Base-by-base conservation (phyloP, 2,888 invertebrate genomes). In the Trachelus troglodyta region DNA sequence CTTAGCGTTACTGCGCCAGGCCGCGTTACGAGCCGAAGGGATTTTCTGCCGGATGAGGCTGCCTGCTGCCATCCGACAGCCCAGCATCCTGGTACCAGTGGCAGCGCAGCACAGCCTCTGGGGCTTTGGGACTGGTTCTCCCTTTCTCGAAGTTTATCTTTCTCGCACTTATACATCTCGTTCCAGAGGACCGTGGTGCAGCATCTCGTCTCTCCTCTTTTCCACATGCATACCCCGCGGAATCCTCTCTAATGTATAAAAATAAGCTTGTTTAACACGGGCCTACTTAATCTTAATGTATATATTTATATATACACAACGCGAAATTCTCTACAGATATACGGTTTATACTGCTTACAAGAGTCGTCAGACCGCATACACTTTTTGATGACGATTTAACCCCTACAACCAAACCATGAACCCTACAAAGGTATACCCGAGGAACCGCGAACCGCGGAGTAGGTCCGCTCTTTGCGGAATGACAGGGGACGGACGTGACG, bases 31-130 rank as follows among this genome's bases (percentile, higher is more conserved):
- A 87, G 85, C 84, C 84, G 84, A 80, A 85, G 85, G 89, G 89
- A 89, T 89, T 89, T 89, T 88, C 86, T 84, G 84, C 80, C 85
- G 86, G 87, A 87, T 87, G 87, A 87, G 87, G 84, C 85, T 87
- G 84, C 84, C 79, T 87, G 84, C 85, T 87, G 84, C 84, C 79
- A 80, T 82, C 79, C 79, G 79, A 81, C 84, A 81, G 71, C 71
- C 31, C 71, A 33, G 31, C 71, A 71, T 31, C 71, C 71, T 56
- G 56, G 56, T 56, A 56, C 9, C 56, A 56, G 56, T 56, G 23
- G 56, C 56, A 56, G 56, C 23, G 56, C 56, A 56, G 15, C 15
- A 31, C 71, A 31, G 31, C 34, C 74, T 30, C 34, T 11, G 75
- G 68, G 76, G 71, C 75, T 78, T 56, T 73, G 78, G 76, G 71